A percentile compares a stretch with the other conserved stretches of the same genome.
These are phyloP conservation scores for Gerris buenoi DNA, from an alignment of 1,140 invertebrate species.

Conservation along the genomic window DNA sequence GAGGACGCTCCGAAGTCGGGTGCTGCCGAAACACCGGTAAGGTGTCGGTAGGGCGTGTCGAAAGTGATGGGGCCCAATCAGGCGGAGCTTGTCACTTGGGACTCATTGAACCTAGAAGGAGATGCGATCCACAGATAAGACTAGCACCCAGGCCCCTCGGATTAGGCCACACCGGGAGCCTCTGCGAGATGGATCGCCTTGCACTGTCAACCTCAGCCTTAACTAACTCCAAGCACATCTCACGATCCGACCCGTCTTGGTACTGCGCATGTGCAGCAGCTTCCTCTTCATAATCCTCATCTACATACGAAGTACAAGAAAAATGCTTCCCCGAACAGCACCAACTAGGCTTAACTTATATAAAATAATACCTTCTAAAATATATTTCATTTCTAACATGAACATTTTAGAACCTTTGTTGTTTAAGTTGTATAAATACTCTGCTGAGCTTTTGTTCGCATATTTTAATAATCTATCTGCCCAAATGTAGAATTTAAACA, in stretches of 20 bases:
- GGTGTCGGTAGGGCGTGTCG: background rate
- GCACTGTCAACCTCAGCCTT: background rate
- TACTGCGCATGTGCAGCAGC: background rate
- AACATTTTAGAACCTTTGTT: too few relatives aligned
- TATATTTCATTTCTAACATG: too few relatives aligned
- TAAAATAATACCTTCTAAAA: too few relatives aligned
- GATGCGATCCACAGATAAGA: background rate
- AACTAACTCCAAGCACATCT: background rate
- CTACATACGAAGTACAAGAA: too few relatives aligned
- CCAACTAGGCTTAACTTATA: too few relatives aligned
- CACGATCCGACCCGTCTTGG: background rate
- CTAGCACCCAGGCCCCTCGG: background rate
- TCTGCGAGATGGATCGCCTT: background rate
- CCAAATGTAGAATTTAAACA: too few relatives aligned
- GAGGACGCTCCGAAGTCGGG: background rate
- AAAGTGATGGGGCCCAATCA: background rate
- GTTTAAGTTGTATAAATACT: too few relatives aligned
- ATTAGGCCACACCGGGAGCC: background rate
- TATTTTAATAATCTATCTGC: too few relatives aligned
- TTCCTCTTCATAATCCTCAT: background rate
- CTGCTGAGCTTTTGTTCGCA: too few relatives aligned
- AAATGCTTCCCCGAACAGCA: too few relatives aligned
- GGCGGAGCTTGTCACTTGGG: background rate
- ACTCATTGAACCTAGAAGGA: background rate
- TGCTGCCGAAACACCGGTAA: background rate